These are phyloP conservation scores for Alcis repandata DNA, from an alignment of 2,888 invertebrate species.

Conservation along the genomic window DNA sequence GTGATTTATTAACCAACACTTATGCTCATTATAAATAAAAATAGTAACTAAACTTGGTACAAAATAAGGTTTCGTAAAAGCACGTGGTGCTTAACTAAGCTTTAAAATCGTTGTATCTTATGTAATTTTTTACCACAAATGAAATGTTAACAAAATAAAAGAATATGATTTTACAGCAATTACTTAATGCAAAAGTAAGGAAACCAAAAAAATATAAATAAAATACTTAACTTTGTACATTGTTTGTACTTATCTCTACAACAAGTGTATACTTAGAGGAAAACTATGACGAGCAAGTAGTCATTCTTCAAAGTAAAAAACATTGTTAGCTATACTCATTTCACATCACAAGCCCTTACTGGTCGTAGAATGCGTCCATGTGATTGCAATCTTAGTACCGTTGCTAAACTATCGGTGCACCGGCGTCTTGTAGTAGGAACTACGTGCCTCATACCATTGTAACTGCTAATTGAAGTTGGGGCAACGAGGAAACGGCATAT, in stretches of 20 bases:
- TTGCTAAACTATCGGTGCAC: conserved; percentile 17
- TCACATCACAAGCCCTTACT: no score
- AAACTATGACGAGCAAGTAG: no score
- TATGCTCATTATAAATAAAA: conserved; percentile 36
- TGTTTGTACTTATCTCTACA: no score
- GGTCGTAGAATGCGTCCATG: neutral
- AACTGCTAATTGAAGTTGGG: conserved; percentile 42
- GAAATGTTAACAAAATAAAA: neutral
- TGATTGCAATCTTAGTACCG: conserved; percentile 26
- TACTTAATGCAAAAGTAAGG: no score
- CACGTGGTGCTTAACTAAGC: neutral
- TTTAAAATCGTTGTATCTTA: neutral
- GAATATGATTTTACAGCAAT: no score
- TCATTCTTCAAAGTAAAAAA: no score
- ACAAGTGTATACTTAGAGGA: no score
- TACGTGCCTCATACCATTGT: conserved; percentile 20
- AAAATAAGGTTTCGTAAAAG: neutral
- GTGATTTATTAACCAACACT: conserved; percentile 63
- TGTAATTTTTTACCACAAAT: neutral
- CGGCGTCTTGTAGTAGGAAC: conserved; percentile 12
- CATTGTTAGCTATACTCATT: no score
- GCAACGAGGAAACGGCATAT: conserved; percentile 38
- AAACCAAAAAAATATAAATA: no score
- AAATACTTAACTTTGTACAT: no score
- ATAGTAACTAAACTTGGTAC: conserved; percentile 21